phyloP scores from a whole-genome alignment of 2,113 vertebrate species.

The Leptobrachium leishanense region DNA sequence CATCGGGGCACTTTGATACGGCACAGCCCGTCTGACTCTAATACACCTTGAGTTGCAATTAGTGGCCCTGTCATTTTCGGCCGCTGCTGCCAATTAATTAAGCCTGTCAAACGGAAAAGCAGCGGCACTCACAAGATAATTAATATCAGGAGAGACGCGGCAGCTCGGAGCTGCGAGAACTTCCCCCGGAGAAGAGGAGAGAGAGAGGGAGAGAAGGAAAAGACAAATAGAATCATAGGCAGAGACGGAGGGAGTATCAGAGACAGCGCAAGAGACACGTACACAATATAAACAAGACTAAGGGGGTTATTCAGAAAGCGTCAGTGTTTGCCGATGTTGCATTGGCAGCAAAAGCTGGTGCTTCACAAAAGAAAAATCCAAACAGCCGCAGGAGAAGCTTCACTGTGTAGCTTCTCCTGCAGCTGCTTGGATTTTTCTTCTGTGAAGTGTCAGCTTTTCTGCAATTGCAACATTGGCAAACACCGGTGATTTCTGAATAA shows the following conservation, averaged over 20 bases:
- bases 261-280: slow-evolving; percentile 1
- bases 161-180: slow-evolving; percentile 56
- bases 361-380: too few relatives aligned
- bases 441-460: too few relatives aligned
- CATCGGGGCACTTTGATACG: slow-evolving; percentile 61
- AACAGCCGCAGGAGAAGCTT: too few relatives aligned
- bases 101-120: slow-evolving; percentile 80
- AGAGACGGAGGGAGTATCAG: slow-evolving; percentile 33
- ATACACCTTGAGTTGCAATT: slow-evolving; percentile 84
- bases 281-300: slow-evolving; percentile 8
- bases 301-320: neutral
- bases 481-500: too few relatives aligned
- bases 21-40: slow-evolving; percentile 69
- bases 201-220: slow-evolving; percentile 9
- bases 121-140: slow-evolving; percentile 78
- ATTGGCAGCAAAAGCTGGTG: too few relatives aligned
- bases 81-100: slow-evolving; percentile 85
- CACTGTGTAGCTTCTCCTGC: too few relatives aligned
- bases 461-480: too few relatives aligned
- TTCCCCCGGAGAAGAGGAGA: slow-evolving; percentile 59
- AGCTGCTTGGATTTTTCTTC: too few relatives aligned
- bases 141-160: slow-evolving; percentile 77
- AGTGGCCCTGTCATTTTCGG: slow-evolving; percentile 83
- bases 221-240: slow-evolving; percentile 20
- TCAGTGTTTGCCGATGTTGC: too few relatives aligned